These are phyloP conservation scores for Spilogale gracilis DNA, from an alignment of 2,113 vertebrate genomes.

Conservation along the genomic window DNA sequence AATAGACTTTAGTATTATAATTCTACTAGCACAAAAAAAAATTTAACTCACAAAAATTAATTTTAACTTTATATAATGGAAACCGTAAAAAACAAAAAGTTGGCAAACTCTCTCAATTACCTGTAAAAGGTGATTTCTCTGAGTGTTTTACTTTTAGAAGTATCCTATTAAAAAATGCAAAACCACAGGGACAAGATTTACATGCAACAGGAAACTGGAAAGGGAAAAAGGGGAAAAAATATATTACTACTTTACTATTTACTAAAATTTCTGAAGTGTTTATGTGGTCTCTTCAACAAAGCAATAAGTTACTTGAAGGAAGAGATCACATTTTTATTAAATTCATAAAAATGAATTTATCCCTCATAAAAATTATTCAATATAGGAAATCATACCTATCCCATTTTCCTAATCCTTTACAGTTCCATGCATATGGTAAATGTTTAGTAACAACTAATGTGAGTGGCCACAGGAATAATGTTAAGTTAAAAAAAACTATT, in stretches of 20 bases:
- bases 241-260: neutral
- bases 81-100: neutral
- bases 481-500: neutral
- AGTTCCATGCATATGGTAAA: neutral
- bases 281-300: neutral
- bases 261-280: neutral
- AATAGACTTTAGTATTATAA: constrained; percentile 40
- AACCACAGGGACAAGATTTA: constrained; percentile 96
- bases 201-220: constrained; percentile 95
- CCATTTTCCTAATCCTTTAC: neutral
- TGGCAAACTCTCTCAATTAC: constrained; percentile 79
- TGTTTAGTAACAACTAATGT: neutral
- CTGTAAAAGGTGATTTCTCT: constrained; percentile 91
- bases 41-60: neutral
- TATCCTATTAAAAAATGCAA: constrained; percentile 96
- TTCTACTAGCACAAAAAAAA: neutral
- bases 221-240: neutral
- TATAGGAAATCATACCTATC: neutral
- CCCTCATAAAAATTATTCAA: neutral
- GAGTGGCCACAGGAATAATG: neutral
- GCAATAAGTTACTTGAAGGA: neutral
- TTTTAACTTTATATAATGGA: constrained; percentile 17
- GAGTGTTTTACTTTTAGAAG: constrained; percentile 93
- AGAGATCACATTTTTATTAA: constrained; percentile 36
- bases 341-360: neutral